Evolutionary conservation across 2,888 invertebrate genomes (phyloP).

Genomic region (Tenthredo mesomela): DNA sequence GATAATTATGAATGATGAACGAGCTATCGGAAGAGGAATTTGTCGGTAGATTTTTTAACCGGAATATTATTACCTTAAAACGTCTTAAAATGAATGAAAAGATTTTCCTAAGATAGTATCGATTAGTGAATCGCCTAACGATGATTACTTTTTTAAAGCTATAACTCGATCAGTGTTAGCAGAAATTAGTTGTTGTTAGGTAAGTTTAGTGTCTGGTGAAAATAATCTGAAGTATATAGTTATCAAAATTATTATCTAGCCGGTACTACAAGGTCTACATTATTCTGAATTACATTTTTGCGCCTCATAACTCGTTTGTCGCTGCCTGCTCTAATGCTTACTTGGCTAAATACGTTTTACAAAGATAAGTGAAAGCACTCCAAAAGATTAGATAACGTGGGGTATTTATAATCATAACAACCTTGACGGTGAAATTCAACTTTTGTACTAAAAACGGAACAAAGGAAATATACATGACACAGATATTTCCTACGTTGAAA

Average conservation of each 20-base stretch:
- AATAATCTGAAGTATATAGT: background rate
- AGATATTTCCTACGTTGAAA: background rate
- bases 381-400: slow-evolving; percentile 28
- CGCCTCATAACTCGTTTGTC: slow-evolving; percentile 20
- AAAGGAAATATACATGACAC: background rate
- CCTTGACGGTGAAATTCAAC: slow-evolving; percentile 14
- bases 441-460: slow-evolving; percentile 6
- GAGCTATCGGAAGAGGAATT: slow-evolving; percentile 11
- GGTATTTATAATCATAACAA: slow-evolving; percentile 20
- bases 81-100: background rate
- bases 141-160: slow-evolving; percentile 19
- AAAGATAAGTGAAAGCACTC: slow-evolving; percentile 36
- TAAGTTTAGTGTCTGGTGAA: background rate
- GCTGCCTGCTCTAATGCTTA: background rate
- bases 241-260: slow-evolving; percentile 28
- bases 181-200: background rate
- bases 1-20: slow-evolving; percentile 35
- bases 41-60: background rate
- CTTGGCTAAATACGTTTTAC: slow-evolving; percentile 32
- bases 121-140: background rate
- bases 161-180: background rate
- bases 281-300: slow-evolving; percentile 30
- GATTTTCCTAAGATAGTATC: slow-evolving; percentile 7
- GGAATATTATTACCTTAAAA: background rate
- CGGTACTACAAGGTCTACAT: background rate